Base-by-base conservation (phyloP, 2,888 invertebrate genomes). In the Acanthacorydalis orientalis region DNA sequence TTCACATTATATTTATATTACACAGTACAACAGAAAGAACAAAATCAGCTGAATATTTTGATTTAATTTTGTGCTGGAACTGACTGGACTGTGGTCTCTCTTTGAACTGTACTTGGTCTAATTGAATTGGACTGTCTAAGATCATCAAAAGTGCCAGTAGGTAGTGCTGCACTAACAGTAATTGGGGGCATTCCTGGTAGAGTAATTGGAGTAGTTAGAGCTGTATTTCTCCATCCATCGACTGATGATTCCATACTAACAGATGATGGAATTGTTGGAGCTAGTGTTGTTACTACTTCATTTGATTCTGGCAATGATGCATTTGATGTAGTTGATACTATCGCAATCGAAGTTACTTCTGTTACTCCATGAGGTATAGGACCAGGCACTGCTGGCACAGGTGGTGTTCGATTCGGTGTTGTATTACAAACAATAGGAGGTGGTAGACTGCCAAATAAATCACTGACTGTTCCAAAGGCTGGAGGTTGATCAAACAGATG, bases 161-260 rank as follows among this genome's bases (percentile, higher is more conserved):
- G 80, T 54, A 80, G 61, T 15, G 79, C 77, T 14, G 82, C 80
- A 56, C 80, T 83, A 11, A 84, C 84, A 14, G 83, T 84, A 52
- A 85, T 79, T 10, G 84, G 81, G 15, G 85, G 84, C 82, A 84
- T 80, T 34, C 84, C 84, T 31, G 83, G 83, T 53, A 83, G 64
- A 11, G 78, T 75, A 41, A 83, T 76, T 0, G 83, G 81, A 1
- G 81, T 82, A 32, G 78, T 74, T 12, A 81, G 72, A 1, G 73
- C 68, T 32, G 69, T 56, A 4, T 68, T 68, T n/a, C 23, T 23
- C 23, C 23, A 23, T 23, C 23, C 23, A 23, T 23, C 23, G 23
- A 23, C 23, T 23, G 23, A 23, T 23, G 23, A 6, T 23, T 23
- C 23, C 23, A 23, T 23, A 31, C 7, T 12, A 9, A 43, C 31